Base-by-base conservation (phyloP, 2,797 vertebrate species). In the Rachycentron canadum region DNA sequence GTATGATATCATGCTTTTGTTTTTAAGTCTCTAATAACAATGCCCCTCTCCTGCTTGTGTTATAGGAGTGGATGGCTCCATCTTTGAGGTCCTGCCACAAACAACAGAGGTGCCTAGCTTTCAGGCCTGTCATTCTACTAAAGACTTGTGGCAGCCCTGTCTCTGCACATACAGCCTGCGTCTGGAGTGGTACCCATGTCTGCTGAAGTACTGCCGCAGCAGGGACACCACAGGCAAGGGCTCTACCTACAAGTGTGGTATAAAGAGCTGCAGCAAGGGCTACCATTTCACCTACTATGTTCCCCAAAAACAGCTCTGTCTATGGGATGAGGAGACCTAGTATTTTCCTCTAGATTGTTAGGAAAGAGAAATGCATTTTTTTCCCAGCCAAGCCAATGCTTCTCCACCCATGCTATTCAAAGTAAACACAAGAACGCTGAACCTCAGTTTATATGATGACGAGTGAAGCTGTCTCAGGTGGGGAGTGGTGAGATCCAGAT, bases 121-220 rank as follows among this genome's bases (percentile, higher is more conserved):
- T 78, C 96, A 89, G 84, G 93, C 93, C 23, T 99, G 98, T 62
- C 85, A 94, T 69, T 90, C 90, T 28, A 95, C 94, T 12, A 80
- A 78, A 41, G 97, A 97, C 78, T 94, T 95, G 45, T 98, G 97
- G 95, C 94, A 95, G 86, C 94, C 98, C 0, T 99, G 98, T 65
- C 69, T 96, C 16, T 99, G 98, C 89, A 96, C 91, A 72, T 99
- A 97, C 67, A 90, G 95, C 0, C 94, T 99, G 76, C 96, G 96
- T 72, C 95, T 99, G 78, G 96, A 97, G 95, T 99, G 98, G 98
- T 99, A 99, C 91, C 98, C 98, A 0, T 99, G 98, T 93, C 92
- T 97, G 94, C 95, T 99, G 23, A 99, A 99, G 85, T 99, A 97
- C 92, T 99, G 98, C 94, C 95, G 94, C 84, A 97, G 95, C 76